Conservation (phyloP, 2,113 vertebrate species). For the Rattus rattus region DNA sequence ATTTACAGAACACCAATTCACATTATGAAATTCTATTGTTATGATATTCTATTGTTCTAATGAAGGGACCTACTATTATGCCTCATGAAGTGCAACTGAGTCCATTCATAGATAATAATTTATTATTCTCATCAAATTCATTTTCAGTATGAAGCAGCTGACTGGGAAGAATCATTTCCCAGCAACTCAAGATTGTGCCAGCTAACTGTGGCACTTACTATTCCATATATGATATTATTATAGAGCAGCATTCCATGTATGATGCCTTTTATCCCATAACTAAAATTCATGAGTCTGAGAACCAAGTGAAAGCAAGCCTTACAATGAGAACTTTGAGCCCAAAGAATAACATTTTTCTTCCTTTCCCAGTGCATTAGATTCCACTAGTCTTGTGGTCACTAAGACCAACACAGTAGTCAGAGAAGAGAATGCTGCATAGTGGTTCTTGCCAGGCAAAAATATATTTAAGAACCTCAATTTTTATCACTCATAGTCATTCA, state of each 20-base stretch:
- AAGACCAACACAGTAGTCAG: not conserved
- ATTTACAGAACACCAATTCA: not conserved
- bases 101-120: not conserved
- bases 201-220: not conserved
- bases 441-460: not conserved
- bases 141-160: not conserved
- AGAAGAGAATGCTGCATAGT: not conserved
- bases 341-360: not conserved
- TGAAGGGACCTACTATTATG: not conserved
- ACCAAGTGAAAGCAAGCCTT: not conserved
- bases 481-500: not conserved
- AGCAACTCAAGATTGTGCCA: not conserved
- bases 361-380: not conserved
- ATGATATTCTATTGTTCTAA: not conserved
- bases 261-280: not conserved
- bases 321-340: not conserved
- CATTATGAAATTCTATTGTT: not conserved
- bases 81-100: not conserved
- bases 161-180: not conserved
- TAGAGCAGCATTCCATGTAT: not conserved
- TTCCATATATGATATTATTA: not conserved
- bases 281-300: not conserved
- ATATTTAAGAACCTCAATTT: not conserved
- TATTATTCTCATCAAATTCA: not conserved
- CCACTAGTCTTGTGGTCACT: not conserved